phyloP scores from a whole-genome alignment of 2,113 vertebrate species.

The Isurus oxyrinchus region DNA sequence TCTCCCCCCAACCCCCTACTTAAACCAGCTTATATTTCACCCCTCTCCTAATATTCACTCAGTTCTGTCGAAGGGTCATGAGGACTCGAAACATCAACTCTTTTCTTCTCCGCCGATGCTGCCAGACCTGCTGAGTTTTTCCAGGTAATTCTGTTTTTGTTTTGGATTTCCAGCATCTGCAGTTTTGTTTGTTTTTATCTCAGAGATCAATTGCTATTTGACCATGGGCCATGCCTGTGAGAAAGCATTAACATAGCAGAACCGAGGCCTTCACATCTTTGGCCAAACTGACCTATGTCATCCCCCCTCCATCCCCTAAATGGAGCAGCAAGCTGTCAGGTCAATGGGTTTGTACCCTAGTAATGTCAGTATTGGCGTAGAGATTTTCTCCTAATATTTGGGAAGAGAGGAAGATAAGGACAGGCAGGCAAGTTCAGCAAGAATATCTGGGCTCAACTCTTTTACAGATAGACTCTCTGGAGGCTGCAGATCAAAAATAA shows the following conservation, averaged over 20 bases:
- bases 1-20: too few relatives aligned
- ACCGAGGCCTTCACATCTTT: not conserved
- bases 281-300: not conserved
- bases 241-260: not conserved
- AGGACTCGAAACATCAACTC: too few relatives aligned
- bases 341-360: not conserved
- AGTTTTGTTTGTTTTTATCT: too few relatives aligned
- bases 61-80: too few relatives aligned
- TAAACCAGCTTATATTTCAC: too few relatives aligned
- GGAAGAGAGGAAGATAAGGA: not conserved
- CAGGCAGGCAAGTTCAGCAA: not conserved
- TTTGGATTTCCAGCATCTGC: too few relatives aligned
- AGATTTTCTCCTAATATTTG: not conserved
- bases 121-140: too few relatives aligned
- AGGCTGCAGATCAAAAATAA: not conserved
- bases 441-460: not conserved
- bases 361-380: too few relatives aligned
- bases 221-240: not conserved
- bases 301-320: not conserved
- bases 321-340: not conserved
- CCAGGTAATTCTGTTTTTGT: too few relatives aligned
- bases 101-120: too few relatives aligned
- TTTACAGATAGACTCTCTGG: not conserved
- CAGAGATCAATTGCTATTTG: not conserved
- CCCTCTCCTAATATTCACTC: too few relatives aligned